Conservation (phyloP, 2,113 vertebrate genomes). For the Scartelaos histophorus region DNA sequence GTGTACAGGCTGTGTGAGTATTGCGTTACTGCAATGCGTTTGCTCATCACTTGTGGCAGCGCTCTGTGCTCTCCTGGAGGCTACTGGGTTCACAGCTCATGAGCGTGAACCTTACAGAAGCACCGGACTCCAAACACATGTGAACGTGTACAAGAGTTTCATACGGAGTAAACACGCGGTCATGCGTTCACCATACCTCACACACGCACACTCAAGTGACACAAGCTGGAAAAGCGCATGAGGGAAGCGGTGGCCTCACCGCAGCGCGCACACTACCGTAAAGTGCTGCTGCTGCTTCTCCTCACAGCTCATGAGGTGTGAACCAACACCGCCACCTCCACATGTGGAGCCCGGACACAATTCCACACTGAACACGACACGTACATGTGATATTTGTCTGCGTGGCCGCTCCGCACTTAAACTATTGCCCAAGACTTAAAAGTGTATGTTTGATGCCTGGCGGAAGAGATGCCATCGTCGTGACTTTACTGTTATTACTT, state of each 20-base stretch:
- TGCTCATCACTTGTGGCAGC: slow-evolving; percentile 2
- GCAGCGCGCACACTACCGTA: slow-evolving; percentile 44
- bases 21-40: slow-evolving; percentile 47
- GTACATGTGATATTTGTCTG: neutral
- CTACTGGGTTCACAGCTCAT: neutral
- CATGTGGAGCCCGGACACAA: neutral
- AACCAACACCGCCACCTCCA: slow-evolving; percentile 2
- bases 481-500: neutral
- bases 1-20: slow-evolving; percentile 9
- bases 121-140: too few relatives aligned
- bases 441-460: neutral
- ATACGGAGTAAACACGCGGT: too few relatives aligned
- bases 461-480: neutral
- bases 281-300: slow-evolving; percentile 23
- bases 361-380: neutral
- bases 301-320: too few relatives aligned
- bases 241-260: slow-evolving; percentile 5
- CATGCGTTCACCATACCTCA: slow-evolving; percentile 49
- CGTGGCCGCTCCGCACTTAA: neutral
- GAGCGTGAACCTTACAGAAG: too few relatives aligned
- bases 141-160: too few relatives aligned
- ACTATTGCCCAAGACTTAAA: neutral
- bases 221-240: neutral
- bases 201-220: slow-evolving; percentile 49
- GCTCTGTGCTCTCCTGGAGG: neutral